Evolutionary conservation across 2,113 vertebrate genomes (phyloP).

Genomic region (Myrmecobius fasciatus): DNA sequence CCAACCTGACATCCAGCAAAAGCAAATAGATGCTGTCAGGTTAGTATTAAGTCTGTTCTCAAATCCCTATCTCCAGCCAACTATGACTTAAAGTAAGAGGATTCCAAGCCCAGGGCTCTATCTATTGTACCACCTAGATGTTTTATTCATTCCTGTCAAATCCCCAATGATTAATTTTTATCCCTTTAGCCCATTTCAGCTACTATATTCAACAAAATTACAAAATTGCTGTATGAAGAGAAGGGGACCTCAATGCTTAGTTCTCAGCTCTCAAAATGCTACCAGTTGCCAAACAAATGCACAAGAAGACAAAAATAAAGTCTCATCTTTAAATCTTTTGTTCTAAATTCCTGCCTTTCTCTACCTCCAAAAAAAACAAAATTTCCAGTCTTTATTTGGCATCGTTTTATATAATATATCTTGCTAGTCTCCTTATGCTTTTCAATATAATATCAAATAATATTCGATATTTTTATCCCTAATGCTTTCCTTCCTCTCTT

Average conservation of each 20-base stretch:
- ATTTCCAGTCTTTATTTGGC: neutral
- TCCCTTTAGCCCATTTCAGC: neutral
- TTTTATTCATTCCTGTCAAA: neutral
- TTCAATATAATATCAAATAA: neutral
- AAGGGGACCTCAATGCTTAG: neutral
- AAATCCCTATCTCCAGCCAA: neutral
- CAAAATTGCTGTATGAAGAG: neutral
- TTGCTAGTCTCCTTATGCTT: neutral
- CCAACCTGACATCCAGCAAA: neutral
- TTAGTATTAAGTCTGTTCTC: neutral
- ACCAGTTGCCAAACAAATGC: neutral
- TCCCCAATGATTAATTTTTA: neutral
- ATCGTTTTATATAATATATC: neutral
- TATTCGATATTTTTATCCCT: neutral
- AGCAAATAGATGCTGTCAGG: neutral
- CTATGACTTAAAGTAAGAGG: neutral
- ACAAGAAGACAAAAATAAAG: neutral
- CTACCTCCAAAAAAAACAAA: neutral
- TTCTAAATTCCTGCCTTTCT: neutral
- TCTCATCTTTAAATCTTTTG: neutral
- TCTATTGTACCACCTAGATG: neutral
- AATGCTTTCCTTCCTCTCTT: neutral
- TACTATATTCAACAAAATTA: neutral
- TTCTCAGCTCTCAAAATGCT: neutral
- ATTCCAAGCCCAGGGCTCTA: neutral